Evolutionary conservation across 2,113 vertebrate genomes (phyloP).

Genomic region (Microcebus griseorufus): DNA sequence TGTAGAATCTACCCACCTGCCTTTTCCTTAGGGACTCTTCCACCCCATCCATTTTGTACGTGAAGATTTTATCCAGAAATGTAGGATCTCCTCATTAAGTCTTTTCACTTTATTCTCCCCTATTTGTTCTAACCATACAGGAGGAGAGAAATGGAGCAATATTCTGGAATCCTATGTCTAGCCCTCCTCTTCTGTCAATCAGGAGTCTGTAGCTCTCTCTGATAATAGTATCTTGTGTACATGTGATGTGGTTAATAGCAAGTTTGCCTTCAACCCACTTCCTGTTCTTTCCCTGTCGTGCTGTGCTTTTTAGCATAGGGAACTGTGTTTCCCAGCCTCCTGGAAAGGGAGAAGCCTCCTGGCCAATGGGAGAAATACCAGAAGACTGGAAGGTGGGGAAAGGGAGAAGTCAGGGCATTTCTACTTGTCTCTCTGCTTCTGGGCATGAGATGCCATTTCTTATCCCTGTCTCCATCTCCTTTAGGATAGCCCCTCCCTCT

Average conservation of each 20-base stretch:
- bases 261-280: neutral
- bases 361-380: neutral
- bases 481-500: neutral
- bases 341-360: neutral
- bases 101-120: neutral
- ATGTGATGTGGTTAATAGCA: neutral
- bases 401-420: neutral
- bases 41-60: rapidly evolving
- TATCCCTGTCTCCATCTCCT: too few relatives aligned
- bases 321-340: neutral
- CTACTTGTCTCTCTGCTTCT: neutral
- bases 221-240: rapidly evolving
- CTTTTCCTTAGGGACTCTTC: neutral
- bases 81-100: too few relatives aligned
- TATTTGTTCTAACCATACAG: neutral
- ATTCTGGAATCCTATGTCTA: neutral
- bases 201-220: neutral
- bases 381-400: neutral
- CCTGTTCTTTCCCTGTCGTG: neutral
- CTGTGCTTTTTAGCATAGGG: too few relatives aligned
- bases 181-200: too few relatives aligned
- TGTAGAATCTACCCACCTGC: rapidly evolving
- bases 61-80: neutral
- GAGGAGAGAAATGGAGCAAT: neutral
- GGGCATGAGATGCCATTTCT: neutral